Conservation (phyloP, 2,888 invertebrate genomes). For the Drosophila nigritarsus region DNA sequence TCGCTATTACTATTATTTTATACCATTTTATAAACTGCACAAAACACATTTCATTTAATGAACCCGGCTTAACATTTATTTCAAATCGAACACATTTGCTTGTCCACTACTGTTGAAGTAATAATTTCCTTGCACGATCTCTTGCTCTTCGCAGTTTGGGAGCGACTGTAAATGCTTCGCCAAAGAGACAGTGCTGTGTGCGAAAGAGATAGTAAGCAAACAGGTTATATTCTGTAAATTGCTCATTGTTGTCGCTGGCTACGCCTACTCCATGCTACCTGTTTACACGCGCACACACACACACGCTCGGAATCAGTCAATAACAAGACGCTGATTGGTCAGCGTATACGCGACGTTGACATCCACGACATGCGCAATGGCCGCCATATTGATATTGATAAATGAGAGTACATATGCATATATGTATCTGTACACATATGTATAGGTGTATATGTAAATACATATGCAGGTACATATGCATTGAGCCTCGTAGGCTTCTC, state of each 20-base stretch:
- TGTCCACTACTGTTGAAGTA: slow-evolving; percentile 27
- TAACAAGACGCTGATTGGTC: slow-evolving; percentile 77
- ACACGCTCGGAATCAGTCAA: slow-evolving; percentile 23
- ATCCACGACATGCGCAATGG: slow-evolving; percentile 80
- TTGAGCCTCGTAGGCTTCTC: slow-evolving; percentile 26
- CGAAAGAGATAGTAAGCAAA: slow-evolving; percentile 62
- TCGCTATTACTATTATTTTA: neutral
- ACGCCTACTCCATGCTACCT: slow-evolving; percentile 74
- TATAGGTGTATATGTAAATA: neutral
- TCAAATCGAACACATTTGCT: neutral
- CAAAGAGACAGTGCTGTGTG: slow-evolving; percentile 19
- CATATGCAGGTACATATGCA: slow-evolving; percentile 30
- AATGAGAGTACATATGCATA: slow-evolving; percentile 23
- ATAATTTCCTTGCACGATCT: slow-evolving; percentile 20
- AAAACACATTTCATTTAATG: neutral
- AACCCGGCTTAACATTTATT: neutral
- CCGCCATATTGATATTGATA: slow-evolving; percentile 77
- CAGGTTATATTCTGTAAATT: slow-evolving; percentile 70
- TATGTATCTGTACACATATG: neutral
- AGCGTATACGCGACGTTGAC: slow-evolving; percentile 16
- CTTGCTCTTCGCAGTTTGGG: slow-evolving; percentile 59
- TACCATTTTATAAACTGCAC: neutral
- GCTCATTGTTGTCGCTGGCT: slow-evolving; percentile 26
- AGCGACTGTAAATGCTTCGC: slow-evolving; percentile 19
- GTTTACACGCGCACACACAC: slow-evolving; percentile 36